Percentiles rank a stretch among this genome's conserved stretches.
Evolutionary conservation across 2,113 vertebrate species (phyloP).

Genomic region (Urocynchramus pylzowi): DNA sequence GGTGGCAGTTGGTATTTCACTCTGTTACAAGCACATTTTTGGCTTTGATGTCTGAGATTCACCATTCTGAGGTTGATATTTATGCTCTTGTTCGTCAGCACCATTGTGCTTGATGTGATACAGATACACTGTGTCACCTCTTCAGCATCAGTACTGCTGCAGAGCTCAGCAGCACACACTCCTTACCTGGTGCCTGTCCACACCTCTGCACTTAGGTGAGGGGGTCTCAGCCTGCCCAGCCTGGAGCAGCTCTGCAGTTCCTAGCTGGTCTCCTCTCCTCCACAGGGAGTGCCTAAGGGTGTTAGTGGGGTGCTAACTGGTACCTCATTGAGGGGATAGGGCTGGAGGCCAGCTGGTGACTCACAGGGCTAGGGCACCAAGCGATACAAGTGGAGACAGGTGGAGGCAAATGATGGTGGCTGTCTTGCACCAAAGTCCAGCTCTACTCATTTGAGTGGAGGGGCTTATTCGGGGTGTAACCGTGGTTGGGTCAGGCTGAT

Average conservation of each 20-base stretch:
- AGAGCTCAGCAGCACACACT: neutral
- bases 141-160: neutral
- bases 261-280: neutral
- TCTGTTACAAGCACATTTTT: fast-evolving
- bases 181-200: neutral
- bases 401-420: fast-evolving
- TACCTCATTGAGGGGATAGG: neutral
- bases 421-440: neutral
- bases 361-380: neutral
- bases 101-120: fast-evolving
- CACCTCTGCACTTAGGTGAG: neutral
- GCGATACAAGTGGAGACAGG: neutral
- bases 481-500: neutral
- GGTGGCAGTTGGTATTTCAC: neutral
- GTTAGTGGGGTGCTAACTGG: fast-evolving
- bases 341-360: neutral
- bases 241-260: neutral
- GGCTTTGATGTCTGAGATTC: neutral
- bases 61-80: neutral
- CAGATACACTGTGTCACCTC: neutral
- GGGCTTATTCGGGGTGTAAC: fast-evolving
- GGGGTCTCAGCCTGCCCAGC: neutral
- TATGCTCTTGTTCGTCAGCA: fast-evolving
- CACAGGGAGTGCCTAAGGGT: neutral
- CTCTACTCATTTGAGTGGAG: fast-evolving